Conservation (phyloP, 2,888 invertebrate genomes). For the Gisinianus flammeolus region DNA sequence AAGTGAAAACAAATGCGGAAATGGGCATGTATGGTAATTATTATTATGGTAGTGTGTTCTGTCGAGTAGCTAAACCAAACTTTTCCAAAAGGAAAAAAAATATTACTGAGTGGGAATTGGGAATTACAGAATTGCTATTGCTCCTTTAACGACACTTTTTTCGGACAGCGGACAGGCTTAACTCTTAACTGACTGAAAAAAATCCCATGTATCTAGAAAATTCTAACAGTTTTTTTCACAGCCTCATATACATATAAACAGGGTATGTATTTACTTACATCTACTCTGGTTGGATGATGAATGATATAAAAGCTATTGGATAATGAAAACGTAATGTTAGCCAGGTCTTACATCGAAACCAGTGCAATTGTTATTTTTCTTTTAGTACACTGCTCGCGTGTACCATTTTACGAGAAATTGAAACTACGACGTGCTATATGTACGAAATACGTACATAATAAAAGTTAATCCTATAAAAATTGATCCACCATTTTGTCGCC, state of each 20-base stretch:
- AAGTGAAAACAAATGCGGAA: not conserved
- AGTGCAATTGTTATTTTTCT: not conserved
- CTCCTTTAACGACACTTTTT: not conserved
- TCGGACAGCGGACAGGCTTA: not conserved
- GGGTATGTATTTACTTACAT: not conserved
- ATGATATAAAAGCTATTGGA: slow-evolving; percentile 1
- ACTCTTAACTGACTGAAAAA: no score
- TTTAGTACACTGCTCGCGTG: not conserved
- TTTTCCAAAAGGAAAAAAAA: not conserved
- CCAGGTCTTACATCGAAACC: not conserved
- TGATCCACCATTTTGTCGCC: not conserved
- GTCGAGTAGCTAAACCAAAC: no score
- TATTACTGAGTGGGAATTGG: no score
- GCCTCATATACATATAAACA: not conserved
- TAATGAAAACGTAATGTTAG: slow-evolving; percentile 1
- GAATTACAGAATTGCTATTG: not conserved
- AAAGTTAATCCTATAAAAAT: not conserved
- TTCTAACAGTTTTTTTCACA: no score
- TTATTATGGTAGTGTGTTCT: no score
- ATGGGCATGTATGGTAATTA: not conserved
- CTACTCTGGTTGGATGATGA: not conserved
- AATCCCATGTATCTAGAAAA: no score
- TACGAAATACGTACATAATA: not conserved
- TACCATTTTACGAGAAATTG: not conserved
- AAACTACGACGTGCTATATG: no score